Evolutionary conservation across 2,797 vertebrate genomes (phyloP), one percentile per base, ranked within the genome.

Genomic region (Bucorvus abyssinicus): DNA sequence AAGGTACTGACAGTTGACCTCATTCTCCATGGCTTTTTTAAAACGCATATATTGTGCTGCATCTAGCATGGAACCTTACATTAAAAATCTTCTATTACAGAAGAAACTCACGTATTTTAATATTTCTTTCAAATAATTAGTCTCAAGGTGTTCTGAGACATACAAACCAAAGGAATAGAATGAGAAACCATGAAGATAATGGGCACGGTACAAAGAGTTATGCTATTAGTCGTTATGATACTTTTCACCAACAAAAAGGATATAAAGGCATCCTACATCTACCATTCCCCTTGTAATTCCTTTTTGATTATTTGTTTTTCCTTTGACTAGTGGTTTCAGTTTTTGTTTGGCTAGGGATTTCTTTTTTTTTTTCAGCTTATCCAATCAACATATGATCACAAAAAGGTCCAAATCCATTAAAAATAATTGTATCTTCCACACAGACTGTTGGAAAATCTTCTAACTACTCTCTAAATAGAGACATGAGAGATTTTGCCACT

Each of bases 111-210:
- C 5, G 9, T 44, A 24, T 59, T 63, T 47, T 63, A 59, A 12
- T 70, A 73, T 87, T 95, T 79, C n/a, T 76, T 44, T 76, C 4
- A 5, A 87, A 34, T 18, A 81, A 68, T 84, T 93, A 82, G 21
- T 44, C 27, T 61, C 14, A 44, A 82, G 29, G 17, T 84, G 14
- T 77, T 69, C 45, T 59, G 45, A 65, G 71, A 64, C 32, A 68
- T 16, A 50, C 2, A 75, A 84, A 71, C 8, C 45, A 68, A 86
- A 77, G 13, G 7, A 78, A 53, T 0, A 24, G 49, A 82, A 67
- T n/a, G 27, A 57, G 30, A 84, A 21, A 15, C 30, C 30, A 9
- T 13, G 27, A 88, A 75, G 44, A 60, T 44, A 88, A 44, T 9
- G 11, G 38, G 0, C 8, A 6, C 13, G 19, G 45, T n/a, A 53